Evolutionary conservation across 2,113 vertebrate genomes (phyloP), one percentile per base, ranked within the genome.

Genomic region (Pica pica): DNA sequence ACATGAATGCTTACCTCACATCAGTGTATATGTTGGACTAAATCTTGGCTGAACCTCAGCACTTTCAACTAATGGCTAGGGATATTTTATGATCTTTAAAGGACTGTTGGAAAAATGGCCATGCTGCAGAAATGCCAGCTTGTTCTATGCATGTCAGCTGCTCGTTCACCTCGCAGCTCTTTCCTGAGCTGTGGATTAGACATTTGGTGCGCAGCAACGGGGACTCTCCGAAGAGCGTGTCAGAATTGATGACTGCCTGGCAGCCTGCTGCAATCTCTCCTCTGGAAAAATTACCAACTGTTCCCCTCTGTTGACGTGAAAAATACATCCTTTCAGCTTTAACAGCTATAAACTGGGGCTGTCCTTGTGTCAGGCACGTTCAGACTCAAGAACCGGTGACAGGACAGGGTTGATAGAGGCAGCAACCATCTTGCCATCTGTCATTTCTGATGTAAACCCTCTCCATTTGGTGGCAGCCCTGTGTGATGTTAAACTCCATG

Each of bases 261-360:
- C 92, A 93, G 47, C 49, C 82, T 93, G 56, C 83, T 96, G 28
- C 85, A 88, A 68, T 92, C 68, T 61, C 70, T 87, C 53, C 87
- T 74, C 77, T 83, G 92, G 74, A 94, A 95, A 96, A 93, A 86
- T 61, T 74, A 68, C 78, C 75, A 83, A 91, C 77, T 69, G 30
- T 86, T 96, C 83, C 2, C 0, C 71, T 82, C 81, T 60, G 49
- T 35, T 95, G 95, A 89, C 81, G 60, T 70, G 81, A 94, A 96
- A 93, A 97, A 86, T 84, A 28, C 61, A 76, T 80, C 78, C 81
- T 89, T 94, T 94, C 93, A 90, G 41, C 55, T 63, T 75, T 57
- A 92, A 27, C 76, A 65, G 30, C 57, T 67, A 30, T 56, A 77
- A 93, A 82, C 64, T 13, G 49, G 47, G 69, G n/a, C 42, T 76